Conservation (phyloP, 2,113 vertebrate species). For the Connochaetes taurinus region DNA sequence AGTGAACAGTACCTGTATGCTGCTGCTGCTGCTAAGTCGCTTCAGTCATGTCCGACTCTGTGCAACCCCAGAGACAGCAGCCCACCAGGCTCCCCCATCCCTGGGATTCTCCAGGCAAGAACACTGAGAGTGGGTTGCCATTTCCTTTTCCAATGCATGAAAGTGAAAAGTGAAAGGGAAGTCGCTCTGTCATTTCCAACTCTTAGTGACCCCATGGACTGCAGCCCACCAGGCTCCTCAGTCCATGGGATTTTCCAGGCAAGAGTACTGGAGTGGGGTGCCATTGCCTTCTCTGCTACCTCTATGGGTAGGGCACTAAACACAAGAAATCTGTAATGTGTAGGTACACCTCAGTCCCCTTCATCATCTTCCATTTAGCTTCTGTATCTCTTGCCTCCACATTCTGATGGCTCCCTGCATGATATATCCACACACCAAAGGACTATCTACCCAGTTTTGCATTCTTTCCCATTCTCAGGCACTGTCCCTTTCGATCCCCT, state of each 20-base stretch:
- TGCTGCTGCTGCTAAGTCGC: not conserved
- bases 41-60: not conserved
- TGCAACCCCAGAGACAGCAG: not conserved
- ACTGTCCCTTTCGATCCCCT: not conserved
- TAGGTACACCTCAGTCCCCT: not conserved
- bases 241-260: not conserved
- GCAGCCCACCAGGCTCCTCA: not conserved
- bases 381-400: not conserved
- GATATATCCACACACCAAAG: not conserved
- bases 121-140: not conserved
- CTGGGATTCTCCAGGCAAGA: not conserved
- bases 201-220: not conserved
- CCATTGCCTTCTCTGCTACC: not conserved
- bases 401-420: not conserved
- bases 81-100: not conserved
- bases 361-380: not conserved
- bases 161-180: not conserved
- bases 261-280: not conserved
- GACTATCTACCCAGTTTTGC: not conserved
- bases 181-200: fast-evolving
- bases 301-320: not conserved
- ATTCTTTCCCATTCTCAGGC: not conserved
- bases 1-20: too few species aligned
- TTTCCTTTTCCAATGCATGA: not conserved
- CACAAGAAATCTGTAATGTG: not conserved